Evolutionary conservation across 1,140 invertebrate species (phyloP), one percentile per base, ranked within the genome.

Genomic region (Nixonia krombeini): DNA sequence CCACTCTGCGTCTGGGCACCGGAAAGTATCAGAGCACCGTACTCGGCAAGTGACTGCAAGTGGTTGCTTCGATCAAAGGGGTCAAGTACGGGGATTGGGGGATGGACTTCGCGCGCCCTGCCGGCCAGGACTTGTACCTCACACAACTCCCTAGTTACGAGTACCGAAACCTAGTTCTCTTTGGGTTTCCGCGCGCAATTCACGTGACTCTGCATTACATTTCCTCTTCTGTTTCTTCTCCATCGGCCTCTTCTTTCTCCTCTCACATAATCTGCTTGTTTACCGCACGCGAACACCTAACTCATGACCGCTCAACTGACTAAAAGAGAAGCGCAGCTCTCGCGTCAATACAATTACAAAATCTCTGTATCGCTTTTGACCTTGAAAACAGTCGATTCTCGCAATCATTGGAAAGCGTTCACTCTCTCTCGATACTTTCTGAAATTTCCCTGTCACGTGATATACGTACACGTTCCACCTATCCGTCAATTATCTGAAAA

Each of bases 111-210:
- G 80, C 80, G 82, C 81, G 83, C 83, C 83, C 83, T 84, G 82
- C 81, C 84, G 83, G 81, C 75, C 84, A 85, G 83, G 82, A 85
- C 82, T 80, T 84, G 80, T 85, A 85, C 84, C 84, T 85, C 84
- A 84, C 83, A 85, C 84, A 85, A 85, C 83, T 85, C 83, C 83
- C 83, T 85, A 85, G 82, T 85, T 85, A 85, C 83, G 83, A 85
- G 83, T 84, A 85, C 83, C 83, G 82, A 84, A 56, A 82, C 83
- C 83, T 85, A 85, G 82, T 80, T 35, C 56, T 25, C 28, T 45
- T 56, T 46, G 67, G 67, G 61, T 53, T 4, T 49, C 10, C 59
- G 62, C 71, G 57, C 47, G 23, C 45, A 45, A n/a, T n/a, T n/a
- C n/a, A n/a, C n/a, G n/a, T n/a, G n/a, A n/a, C n/a, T n/a, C n/a